A percentile compares a stretch with the other conserved stretches of the same genome.
These are phyloP conservation scores for Crepidodera aurea DNA, from an alignment of 2,888 invertebrate species.

Conservation along the genomic window DNA sequence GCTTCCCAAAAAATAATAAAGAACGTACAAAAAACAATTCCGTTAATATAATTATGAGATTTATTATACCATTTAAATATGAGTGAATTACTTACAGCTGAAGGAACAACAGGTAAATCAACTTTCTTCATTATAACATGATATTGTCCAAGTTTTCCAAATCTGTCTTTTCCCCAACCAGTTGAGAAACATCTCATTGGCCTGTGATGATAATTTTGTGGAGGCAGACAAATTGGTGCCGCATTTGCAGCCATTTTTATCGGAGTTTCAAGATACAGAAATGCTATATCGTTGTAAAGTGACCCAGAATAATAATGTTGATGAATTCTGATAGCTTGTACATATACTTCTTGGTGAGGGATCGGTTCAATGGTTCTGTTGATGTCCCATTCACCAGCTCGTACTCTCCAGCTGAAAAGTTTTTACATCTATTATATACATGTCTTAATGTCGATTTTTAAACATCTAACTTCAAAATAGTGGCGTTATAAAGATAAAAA, in stretches of 20 bases:
- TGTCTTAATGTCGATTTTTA: too few relatives aligned
- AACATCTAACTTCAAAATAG: too few relatives aligned
- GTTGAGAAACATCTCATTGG: constrained; percentile 69
- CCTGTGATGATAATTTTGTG: constrained; percentile 7
- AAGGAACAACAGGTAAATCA: constrained; percentile 71
- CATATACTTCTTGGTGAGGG: constrained; percentile 67
- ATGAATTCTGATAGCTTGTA: constrained; percentile 47
- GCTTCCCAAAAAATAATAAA: too few relatives aligned
- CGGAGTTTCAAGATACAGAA: constrained; percentile 46
- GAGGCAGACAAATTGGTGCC: constrained; percentile 49
- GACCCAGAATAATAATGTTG: constrained; percentile 45
- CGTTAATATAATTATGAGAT: too few relatives aligned
- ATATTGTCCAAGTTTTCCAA: constrained; percentile 62
- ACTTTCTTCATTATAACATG: constrained; percentile 78
- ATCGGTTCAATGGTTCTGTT: constrained; percentile 71
- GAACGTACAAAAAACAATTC: too few relatives aligned
- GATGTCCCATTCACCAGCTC: constrained; percentile 86
- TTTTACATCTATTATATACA: too few relatives aligned
- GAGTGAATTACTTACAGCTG: constrained; percentile 68
- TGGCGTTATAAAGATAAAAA: too few relatives aligned
- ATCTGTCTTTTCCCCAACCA: constrained; percentile 72
- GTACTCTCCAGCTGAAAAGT: constrained; percentile 52
- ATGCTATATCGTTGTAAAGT: constrained; percentile 51
- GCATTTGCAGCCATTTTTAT: constrained; percentile 44
- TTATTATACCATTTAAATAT: too few relatives aligned